phyloP scores from a whole-genome alignment of 2,888 invertebrate genomes.

The Clepsis dumicolana region DNA sequence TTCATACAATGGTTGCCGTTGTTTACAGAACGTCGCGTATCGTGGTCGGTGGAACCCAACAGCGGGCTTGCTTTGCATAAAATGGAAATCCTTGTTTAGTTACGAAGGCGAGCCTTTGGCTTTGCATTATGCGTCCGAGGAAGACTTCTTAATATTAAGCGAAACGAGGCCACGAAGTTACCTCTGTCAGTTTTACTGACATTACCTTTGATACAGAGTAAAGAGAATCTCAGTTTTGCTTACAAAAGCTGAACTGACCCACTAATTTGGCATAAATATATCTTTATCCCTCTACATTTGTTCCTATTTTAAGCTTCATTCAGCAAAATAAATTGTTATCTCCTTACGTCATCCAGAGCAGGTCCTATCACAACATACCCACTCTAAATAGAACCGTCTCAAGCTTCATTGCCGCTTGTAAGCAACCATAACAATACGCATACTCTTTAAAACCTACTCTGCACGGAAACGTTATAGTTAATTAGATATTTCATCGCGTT shows the following conservation, averaged over 20 bases:
- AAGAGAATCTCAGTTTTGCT: neutral
- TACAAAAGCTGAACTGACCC: too few relatives aligned
- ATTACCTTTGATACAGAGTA: neutral
- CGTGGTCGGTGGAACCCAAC: conserved; percentile 22
- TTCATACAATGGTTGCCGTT: conserved; percentile 27
- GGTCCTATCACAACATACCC: too few relatives aligned
- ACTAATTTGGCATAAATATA: too few relatives aligned
- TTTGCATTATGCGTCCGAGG: conserved; percentile 31
- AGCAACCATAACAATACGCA: neutral
- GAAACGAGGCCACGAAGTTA: neutral
- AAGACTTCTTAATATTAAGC: conserved; percentile 34
- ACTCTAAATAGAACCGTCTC: neutral
- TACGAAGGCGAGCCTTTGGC: conserved; percentile 19
- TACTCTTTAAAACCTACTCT: neutral
- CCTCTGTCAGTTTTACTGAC: neutral
- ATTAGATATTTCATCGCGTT: conserved; percentile 38
- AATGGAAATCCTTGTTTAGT: conserved; percentile 41
- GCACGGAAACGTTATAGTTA: conserved; percentile 37
- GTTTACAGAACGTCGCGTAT: conserved; percentile 32
- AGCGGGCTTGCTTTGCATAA: conserved; percentile 35
- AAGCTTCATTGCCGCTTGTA: neutral
- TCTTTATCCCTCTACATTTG: too few relatives aligned
- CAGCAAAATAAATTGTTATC: too few relatives aligned
- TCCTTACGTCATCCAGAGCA: too few relatives aligned
- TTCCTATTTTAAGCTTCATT: too few relatives aligned